Evolutionary conservation across 2,888 invertebrate species (phyloP).

Genomic region (Erannis defoliaria): DNA sequence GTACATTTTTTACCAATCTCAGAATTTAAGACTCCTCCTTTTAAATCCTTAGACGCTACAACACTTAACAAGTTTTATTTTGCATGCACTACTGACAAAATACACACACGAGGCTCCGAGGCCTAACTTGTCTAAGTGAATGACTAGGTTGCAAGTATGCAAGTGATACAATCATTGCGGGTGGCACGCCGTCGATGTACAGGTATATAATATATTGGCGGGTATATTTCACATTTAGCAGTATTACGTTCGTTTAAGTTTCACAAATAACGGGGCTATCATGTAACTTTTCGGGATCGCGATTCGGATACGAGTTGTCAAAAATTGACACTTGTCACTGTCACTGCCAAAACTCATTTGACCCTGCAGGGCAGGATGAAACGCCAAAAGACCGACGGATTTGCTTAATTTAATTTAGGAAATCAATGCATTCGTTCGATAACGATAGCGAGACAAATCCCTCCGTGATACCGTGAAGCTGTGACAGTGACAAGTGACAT

Average conservation of each 20-base stretch:
- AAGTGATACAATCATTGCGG: conserved; percentile 66
- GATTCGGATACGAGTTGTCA: no score
- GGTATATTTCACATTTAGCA: conserved; percentile 54
- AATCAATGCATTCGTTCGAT: no score
- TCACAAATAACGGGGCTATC: conserved; percentile 34
- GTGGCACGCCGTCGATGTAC: conserved; percentile 42
- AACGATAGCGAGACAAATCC: no score
- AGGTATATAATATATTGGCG: conserved; percentile 20
- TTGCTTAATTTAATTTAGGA: no score
- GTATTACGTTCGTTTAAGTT: conserved; percentile 43
- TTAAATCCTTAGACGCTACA: conserved; percentile 85
- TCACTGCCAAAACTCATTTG: no score
- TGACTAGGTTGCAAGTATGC: conserved; percentile 86
- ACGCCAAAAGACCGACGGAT: no score
- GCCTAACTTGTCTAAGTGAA: conserved; percentile 79
- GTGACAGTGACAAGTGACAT: no score
- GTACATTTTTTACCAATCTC: conserved; percentile 84
- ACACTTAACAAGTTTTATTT: conserved; percentile 82
- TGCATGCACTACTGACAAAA: conserved; percentile 83
- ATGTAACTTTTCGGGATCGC: no score
- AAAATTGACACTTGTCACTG: no score
- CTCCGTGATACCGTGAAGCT: no score
- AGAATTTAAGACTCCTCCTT: conserved; percentile 76
- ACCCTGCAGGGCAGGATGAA: no score
- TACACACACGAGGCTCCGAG: conserved; percentile 58